Evolutionary conservation across 2,113 vertebrate genomes (phyloP), one percentile per base, ranked within the genome.

Genomic region (Geococcyx californianus): DNA sequence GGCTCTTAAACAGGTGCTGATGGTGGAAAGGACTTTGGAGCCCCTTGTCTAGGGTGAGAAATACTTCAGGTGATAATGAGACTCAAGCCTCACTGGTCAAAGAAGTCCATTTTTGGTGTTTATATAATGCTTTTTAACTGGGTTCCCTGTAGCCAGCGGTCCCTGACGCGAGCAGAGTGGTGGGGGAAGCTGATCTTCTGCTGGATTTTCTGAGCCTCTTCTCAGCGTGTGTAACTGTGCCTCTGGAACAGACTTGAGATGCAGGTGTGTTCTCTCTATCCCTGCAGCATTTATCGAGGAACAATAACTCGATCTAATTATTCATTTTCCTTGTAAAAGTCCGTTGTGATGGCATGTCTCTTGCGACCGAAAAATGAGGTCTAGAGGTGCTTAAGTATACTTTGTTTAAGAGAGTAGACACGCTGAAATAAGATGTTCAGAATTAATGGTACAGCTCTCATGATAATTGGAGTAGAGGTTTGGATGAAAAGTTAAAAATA

Each of bases 361-460:
- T 64, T 36, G 91, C 0, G 89, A 79, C 80, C 1, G 0, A 56
- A 44, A 89, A 91, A 92, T n/a, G 91, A 96, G 94, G 92, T 87
- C 69, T 79, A 66, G 93, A 87, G 89, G 89, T 93, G 90, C 89
- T 95, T 59, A 54, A 84, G 90, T 34, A 8, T 76, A 78, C 95
- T 95, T 94, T 93, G 94, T 95, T 92, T 85, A 89, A 96, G 91
- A 91, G 94, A 90, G 64, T 3, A 93, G 90, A 92, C 89, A 44
- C 13, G 81, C 90, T 87, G 54, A 69, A 95, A 60, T 84, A 90
- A 89, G 77, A 93, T 94, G 93, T 87, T 97, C 74, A 17, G 59
- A 95, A 95, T 96, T 96, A 95, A 96, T 91, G 86, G 81, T 81
- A 84, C 92, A 95, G 89, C 92, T 93, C 94, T 97, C 93, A 23